Evolutionary conservation across 2,888 invertebrate species (phyloP).

Genomic region (Pandemis heparana): DNA sequence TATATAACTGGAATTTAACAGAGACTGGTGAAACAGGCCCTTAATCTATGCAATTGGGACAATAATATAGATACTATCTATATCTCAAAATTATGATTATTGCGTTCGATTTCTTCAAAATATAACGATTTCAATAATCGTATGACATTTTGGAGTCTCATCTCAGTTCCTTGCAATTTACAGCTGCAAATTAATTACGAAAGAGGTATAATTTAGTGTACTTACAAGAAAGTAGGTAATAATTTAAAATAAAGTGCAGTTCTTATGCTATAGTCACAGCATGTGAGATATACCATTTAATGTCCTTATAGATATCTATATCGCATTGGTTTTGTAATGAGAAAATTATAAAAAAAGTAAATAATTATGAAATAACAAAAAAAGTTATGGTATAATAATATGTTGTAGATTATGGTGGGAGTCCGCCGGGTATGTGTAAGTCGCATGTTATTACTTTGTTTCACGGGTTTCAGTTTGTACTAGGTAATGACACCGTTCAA

Average conservation of each 20-base stretch:
- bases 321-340: slow-evolving; percentile 47
- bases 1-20: too few species aligned
- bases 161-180: background rate
- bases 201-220: slow-evolving; percentile 13
- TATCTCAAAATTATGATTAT: background rate
- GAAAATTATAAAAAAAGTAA: slow-evolving; percentile 68
- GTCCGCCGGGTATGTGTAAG: slow-evolving; percentile 35
- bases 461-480: too few species aligned
- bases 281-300: slow-evolving; percentile 29
- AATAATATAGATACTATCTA: slow-evolving; percentile 15
- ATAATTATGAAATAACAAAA: slow-evolving; percentile 65
- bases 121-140: background rate
- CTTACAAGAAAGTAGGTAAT: slow-evolving; percentile 37
- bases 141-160: slow-evolving; percentile 1
- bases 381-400: slow-evolving; percentile 63
- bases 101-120: background rate
- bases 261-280: slow-evolving; percentile 31
- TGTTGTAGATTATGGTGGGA: slow-evolving; percentile 54
- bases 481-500: background rate
- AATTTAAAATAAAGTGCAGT: slow-evolving; percentile 34
- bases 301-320: slow-evolving; percentile 19
- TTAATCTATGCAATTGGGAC: slow-evolving; percentile 8
- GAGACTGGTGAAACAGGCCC: too few species aligned
- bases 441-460: slow-evolving; percentile 30
- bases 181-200: background rate